Conservation (phyloP, 2,888 invertebrate species). For the Lasioglossum oenotherae region DNA sequence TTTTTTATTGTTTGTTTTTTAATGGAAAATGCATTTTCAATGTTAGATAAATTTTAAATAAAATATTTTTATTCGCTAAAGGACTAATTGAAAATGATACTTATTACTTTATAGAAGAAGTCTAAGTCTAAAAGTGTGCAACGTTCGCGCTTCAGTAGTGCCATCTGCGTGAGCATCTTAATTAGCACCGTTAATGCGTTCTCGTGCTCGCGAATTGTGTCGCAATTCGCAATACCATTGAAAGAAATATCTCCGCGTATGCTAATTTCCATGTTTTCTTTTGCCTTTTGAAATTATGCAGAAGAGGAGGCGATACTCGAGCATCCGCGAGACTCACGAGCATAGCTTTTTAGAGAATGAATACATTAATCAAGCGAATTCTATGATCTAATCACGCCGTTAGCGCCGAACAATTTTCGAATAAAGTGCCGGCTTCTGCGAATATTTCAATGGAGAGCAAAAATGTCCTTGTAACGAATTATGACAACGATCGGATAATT, state of each 20-base stretch:
- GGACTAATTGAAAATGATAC: too few relatives aligned
- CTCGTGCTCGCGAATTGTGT: not conserved
- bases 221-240: not conserved
- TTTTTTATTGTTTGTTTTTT: too few relatives aligned
- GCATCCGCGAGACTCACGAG: not conserved
- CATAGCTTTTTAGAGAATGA: not conserved
- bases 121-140: not conserved
- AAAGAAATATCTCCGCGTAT: not conserved
- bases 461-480: not conserved
- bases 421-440: not conserved
- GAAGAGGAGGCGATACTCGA: not conserved
- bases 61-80: too few relatives aligned
- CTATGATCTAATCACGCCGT: not conserved
- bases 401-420: not conserved
- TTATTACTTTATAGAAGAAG: too few relatives aligned
- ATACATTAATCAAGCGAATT: not conserved
- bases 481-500: not conserved
- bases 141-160: not conserved
- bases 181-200: not conserved
- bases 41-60: too few relatives aligned
- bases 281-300: not conserved
- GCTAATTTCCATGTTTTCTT: not conserved
- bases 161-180: constrained; percentile 8
- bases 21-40: too few relatives aligned
- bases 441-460: not conserved